Base-by-base conservation (phyloP, 2,113 vertebrate species). In the Carlito syrichta region DNA sequence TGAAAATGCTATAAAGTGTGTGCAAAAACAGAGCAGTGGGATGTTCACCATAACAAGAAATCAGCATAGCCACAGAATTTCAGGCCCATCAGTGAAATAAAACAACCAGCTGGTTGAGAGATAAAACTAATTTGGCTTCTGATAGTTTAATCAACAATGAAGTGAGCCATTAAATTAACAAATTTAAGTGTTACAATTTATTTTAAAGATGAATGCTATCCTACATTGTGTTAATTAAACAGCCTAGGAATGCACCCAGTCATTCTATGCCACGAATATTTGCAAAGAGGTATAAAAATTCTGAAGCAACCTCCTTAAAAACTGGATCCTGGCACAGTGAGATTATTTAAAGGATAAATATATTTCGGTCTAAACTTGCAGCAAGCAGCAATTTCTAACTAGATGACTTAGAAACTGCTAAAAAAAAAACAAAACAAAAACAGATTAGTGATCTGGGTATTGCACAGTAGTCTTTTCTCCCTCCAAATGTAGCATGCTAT, bases 91-190 rank as follows among this genome's bases (percentile, higher is more conserved):
- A 97, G 95, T 98, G 88, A 98, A 98, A 98, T 97, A 98, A 98
- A 98, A 96, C 95, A 98, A 98, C 97, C 98, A 98, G 92, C 92
- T 97, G 91, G 95, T 96, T 98, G 96, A 97, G 97, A 98, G 95
- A 98, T 98, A 98, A 98, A 98, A 97, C 97, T 98, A 98, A 98
- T 98, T 98, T 98, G 95, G 93, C 97, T 98, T 98, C 97, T 97
- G 97, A 97, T 96, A 97, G 97, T 98, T 98, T 98, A 97, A 98
- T 98, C 98, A 98, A 98, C 97, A 98, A 98, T 98, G 95, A 97
- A 97, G 96, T 95, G 97, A 95, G 96, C 91, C 98, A 98, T 98
- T 98, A 98, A 97, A 98, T 98, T 98, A 98, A 97, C 94, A 97
- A 98, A 98, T 98, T 97, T 98, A 98, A 98, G 96, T 74, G 40